phyloP scores from a whole-genome alignment of 2,888 invertebrate genomes.

The Trissonchulus sp. region DNA sequence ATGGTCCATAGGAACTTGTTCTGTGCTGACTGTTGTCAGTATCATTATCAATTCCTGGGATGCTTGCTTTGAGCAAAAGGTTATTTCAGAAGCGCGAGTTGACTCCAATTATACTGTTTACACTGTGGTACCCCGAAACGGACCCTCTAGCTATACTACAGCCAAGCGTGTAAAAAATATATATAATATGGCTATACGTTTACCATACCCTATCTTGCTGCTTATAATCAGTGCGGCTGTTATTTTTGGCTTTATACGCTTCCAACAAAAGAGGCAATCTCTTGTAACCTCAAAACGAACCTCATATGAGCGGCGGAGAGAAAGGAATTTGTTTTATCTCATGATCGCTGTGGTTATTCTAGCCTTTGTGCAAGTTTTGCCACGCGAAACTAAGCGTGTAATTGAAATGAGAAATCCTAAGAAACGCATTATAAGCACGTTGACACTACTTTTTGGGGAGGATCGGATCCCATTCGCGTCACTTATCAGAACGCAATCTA shows the following conservation, averaged over 20 bases:
- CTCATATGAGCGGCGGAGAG: background rate
- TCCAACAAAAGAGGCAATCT: background rate
- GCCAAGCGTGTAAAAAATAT: conserved; percentile 14
- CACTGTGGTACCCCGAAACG: background rate
- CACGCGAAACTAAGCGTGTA: conserved; percentile 3
- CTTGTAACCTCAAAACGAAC: background rate
- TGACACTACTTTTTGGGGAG: background rate
- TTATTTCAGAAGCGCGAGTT: background rate
- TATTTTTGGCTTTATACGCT: conserved; percentile 12
- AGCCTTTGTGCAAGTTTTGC: conserved; percentile 16
- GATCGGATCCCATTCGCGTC: background rate
- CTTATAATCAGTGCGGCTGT: conserved; percentile 1
- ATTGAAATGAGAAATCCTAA: background rate
- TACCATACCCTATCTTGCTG: conserved; percentile 13
- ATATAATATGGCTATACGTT: conserved; percentile 9
- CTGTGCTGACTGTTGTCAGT: background rate
- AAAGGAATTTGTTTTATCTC: conserved; percentile 19
- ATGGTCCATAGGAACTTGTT: background rate
- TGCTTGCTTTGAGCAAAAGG: conserved; percentile 10
- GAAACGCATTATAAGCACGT: background rate
- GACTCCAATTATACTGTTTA: background rate
- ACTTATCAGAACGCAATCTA: background rate
- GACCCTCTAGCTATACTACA: background rate
- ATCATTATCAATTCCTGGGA: conserved; percentile 22
- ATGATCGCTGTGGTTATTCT: conserved; percentile 14